Base-by-base conservation (phyloP, 2,113 vertebrate species). In the Centropristis striata region DNA sequence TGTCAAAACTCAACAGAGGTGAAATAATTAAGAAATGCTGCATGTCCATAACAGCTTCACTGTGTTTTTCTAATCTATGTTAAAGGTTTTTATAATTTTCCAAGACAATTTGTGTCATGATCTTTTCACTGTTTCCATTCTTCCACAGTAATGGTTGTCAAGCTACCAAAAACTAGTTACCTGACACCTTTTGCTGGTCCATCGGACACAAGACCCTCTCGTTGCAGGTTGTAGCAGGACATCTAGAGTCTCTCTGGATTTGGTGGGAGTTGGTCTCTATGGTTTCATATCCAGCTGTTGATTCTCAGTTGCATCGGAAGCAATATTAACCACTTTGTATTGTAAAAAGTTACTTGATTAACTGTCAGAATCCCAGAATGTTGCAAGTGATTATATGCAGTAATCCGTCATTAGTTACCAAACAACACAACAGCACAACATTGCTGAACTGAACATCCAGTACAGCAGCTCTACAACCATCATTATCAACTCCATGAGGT, bases 401-500 rank as follows among this genome's bases (percentile, higher is more conserved):
- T 55, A 65, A 25, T 47, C 36, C 20, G 46, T 65, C 51, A 36
- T 36, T 55, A 37, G 14, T 37, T 36, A 37, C 16, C 10, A 21
- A 44, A 47, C 32, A 18, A 10, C 49, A 53, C 32, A 18, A 10
- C 49, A 53, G 16, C 28, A 42, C 47, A 15, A 7, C 47, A 46
- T 42, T 20, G 23, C 18, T 32, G 23, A 44, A 42, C 20, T 20
- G n/a, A 75, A 66, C 42, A 50, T 14, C 10, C 7, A 44, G 9
- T 20, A 10, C 42, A 67, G 9, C 49, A 64, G 2, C 21, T 61
- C 18, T 41, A 53, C 61, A 78, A 47, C 4, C 20, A 72, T 60
- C 16, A 58, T 71, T 42, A 78, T 47, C 57, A 64, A 50, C 28
- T 39, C 10, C 36, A 66, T 57, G 20, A 72, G 80, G 36, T 61